Conservation (phyloP, 2,888 invertebrate genomes). For the Drosophila mulleri region DNA sequence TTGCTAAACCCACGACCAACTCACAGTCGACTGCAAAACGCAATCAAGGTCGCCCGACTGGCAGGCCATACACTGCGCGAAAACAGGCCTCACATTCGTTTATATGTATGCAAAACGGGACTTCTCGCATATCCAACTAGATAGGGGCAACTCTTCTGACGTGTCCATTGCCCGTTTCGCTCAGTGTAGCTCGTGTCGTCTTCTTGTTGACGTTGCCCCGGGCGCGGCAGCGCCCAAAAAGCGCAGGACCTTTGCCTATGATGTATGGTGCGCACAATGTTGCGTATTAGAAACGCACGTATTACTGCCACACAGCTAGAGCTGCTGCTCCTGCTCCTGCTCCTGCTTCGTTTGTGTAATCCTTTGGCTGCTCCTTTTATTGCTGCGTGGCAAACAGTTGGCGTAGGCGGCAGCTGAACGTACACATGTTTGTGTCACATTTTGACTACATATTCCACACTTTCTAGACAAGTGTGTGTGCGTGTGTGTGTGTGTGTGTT, state of each 20-base stretch:
- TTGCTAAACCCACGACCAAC: conserved; percentile 43
- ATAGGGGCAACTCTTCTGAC: neutral
- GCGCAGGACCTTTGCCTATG: conserved; percentile 48
- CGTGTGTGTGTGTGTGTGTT: conserved; percentile 19
- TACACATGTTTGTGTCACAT: conserved; percentile 78
- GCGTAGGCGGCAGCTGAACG: conserved; percentile 64
- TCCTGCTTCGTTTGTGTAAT: conserved; percentile 37
- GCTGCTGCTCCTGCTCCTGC: conserved; percentile 9
- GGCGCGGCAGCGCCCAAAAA: conserved; percentile 19
- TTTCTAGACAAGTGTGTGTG: neutral
- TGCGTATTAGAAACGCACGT: conserved; percentile 79
- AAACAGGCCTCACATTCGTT: neutral
- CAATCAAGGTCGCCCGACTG: conserved; percentile 68
- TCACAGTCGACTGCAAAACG: conserved; percentile 74
- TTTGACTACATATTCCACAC: conserved; percentile 56
- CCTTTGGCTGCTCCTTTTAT: conserved; percentile 64
- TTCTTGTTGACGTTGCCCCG: conserved; percentile 64
- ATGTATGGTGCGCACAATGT: conserved; percentile 72
- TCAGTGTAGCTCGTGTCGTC: conserved; percentile 9
- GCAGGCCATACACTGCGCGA: neutral
- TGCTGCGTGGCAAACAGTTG: conserved; percentile 25
- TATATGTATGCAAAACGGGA: too few species aligned
- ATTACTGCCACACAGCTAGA: conserved; percentile 36
- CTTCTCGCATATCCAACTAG: too few species aligned
- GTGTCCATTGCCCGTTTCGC: neutral